Base-by-base conservation (phyloP, 2,888 invertebrate species). In the Meloe dianella region DNA sequence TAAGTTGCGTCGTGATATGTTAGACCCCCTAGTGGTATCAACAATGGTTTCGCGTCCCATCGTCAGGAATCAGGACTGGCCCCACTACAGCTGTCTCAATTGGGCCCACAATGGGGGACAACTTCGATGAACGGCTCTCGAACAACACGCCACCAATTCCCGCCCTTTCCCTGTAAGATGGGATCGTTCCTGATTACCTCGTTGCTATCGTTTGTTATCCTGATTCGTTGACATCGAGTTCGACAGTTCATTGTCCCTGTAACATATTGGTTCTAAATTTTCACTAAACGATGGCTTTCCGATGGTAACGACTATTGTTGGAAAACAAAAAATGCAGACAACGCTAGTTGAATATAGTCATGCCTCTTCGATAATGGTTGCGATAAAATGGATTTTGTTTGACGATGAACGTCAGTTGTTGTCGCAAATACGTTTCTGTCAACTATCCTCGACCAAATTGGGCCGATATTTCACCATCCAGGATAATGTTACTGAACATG, bases 81-180 rank as follows among this genome's bases (percentile, higher is more conserved):
- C 76, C 74, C 72, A 73, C 74, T 79, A 81, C 81, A 81, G 81
- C 81, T 82, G 81, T 72, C 73, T 71, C 70, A 70, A 71, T 72
- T 71, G 67, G 65, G 65, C 66, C 71, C 68, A 72, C 72, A 75
- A 71, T 72, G 64, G 68, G 63, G 71, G 65, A 65, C 69, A 64
- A 71, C 65, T 69, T 69, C 68, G 71, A 77, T 77, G 77, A 76
- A 74, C 77, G 78, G 78, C 74, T 75, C 78, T 75, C 47, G n/a
- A 54, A 54, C n/a, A 27, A 81, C 81, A 82, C 74, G 81, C 75
- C 76, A 77, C 77, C 74, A 80, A 74, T 77, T 72, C 80, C 82
- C 84, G 83, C 84, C 84, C 80, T 82, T 84, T 84, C 79, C 74
- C 81, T 84, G 84, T 84, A 83, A 83, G 83, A 83, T 78, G 82